These are phyloP conservation scores for Holothuria leucospilota DNA, from an alignment of 53 echinoderm and acorn worm species.

Conservation along the genomic window DNA sequence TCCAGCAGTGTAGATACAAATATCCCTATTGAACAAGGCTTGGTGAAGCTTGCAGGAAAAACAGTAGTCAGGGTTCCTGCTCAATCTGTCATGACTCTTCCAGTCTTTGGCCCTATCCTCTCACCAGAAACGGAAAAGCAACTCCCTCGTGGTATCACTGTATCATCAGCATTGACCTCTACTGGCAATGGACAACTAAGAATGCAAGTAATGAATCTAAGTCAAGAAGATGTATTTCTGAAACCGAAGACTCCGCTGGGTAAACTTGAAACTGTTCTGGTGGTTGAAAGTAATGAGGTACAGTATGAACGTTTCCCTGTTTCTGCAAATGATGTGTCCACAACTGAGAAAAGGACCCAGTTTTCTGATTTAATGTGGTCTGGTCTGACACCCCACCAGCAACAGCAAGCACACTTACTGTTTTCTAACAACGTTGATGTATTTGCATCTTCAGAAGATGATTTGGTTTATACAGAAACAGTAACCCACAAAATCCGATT, in stretches of 20 bases:
- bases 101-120: conserved; percentile 10
- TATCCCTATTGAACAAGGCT: not conserved
- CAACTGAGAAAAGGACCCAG: not conserved
- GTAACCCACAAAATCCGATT: conserved; percentile 43
- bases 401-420: conserved; percentile 13
- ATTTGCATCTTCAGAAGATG: conserved; percentile 45
- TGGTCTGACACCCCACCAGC: conserved; percentile 26
- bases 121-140: not conserved
- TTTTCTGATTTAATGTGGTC: conserved; percentile 21
- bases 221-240: conserved; percentile 36
- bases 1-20: not conserved
- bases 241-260: conserved; percentile 20
- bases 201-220: conserved; percentile 34
- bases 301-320: not conserved
- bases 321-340: not conserved
- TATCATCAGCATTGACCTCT: not conserved
- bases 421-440: conserved; percentile 28
- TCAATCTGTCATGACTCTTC: not conserved
- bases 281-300: not conserved
- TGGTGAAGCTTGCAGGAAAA: conserved; percentile 15
- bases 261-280: not conserved
- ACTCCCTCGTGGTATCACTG: conserved; percentile 6
- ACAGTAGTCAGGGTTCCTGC: conserved; percentile 9
- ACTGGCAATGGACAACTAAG: not conserved
- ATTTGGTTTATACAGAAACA: conserved; percentile 46